Evolutionary conservation across 2,888 invertebrate species (phyloP), one percentile per base, ranked within the genome.

Genomic region (Drosophila ezoana): DNA sequence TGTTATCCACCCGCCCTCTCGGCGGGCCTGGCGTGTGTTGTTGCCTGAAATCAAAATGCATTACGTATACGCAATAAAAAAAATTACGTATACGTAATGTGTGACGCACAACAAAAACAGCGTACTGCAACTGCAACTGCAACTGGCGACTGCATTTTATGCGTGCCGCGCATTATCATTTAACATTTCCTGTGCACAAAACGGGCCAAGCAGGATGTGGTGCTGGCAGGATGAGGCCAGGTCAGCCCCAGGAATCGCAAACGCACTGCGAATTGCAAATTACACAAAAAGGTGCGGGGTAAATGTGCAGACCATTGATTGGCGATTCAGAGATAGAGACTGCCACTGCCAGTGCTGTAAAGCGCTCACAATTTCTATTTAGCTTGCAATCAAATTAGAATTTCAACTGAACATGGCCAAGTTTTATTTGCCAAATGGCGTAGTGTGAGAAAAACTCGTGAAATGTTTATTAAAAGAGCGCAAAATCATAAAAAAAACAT

Each of bases 51-150:
- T 86, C 89, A 84, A 84, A 84, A 84, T 83, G 83, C 83, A 84
- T 84, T 84, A 84, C 83, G 89, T 83, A 84, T 84, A 86, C 87
- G 87, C 81, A 88, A 79, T 86, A 77, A 82, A 44, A 82, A 85
- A 82, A 85, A 81, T 82, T 85, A 81, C 88, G 85, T 85, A 82
- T 87, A 82, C 86, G 87, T 72, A 69, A 68, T 76, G 81, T 68
- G 80, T 76, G 76, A 71, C 63, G 75, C 76, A 67, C 66, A 48
- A 38, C 64, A 53, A 48, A 45, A 54, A 60, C 48, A 57, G 18
- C 35, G 5, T 16, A 33, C 33, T 6, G 10, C 49, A 13, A 16
- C 32, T 32, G 56, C 61, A 45, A 63, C 62, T 54, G 64, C 67
- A 58, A 62, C 57, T 65, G 56, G 77, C 60, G 59, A 79, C 74